Evolutionary conservation across 2,888 invertebrate species (phyloP).

Genomic region (Hypomecis punctinalis): DNA sequence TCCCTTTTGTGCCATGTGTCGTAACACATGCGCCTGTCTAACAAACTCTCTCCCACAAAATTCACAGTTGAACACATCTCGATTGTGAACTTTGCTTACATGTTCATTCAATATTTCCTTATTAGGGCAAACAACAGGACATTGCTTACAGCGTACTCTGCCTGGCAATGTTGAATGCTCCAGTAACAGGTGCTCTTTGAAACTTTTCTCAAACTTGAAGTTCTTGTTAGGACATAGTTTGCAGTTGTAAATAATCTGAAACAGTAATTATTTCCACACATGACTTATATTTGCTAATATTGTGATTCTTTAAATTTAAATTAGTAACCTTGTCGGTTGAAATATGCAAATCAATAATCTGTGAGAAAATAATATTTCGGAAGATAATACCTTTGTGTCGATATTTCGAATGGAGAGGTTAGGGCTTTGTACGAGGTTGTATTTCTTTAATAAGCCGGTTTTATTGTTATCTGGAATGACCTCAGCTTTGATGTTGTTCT

Average conservation of each 20-base stretch:
- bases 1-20: slow-evolving; percentile 88
- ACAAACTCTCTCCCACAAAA: slow-evolving; percentile 90
- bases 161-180: slow-evolving; percentile 88
- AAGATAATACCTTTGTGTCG: not conserved
- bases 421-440: slow-evolving; percentile 28
- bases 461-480: not conserved
- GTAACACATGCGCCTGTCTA: slow-evolving; percentile 89
- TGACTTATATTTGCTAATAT: too few relatives aligned
- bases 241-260: slow-evolving; percentile 61
- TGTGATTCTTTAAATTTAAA: too few relatives aligned
- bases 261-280: not conserved
- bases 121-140: slow-evolving; percentile 87
- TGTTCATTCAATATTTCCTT: slow-evolving; percentile 87
- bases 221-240: slow-evolving; percentile 87
- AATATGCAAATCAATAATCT: not conserved
- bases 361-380: not conserved
- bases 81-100: slow-evolving; percentile 86
- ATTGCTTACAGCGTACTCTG: slow-evolving; percentile 87
- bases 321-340: not conserved
- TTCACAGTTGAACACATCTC: slow-evolving; percentile 84
- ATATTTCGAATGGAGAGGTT: slow-evolving; percentile 26
- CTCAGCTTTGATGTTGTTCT: slow-evolving; percentile 24
- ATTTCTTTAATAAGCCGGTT: not conserved
- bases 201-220: slow-evolving; percentile 88
- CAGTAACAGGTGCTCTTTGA: slow-evolving; percentile 87